A percentile compares a stretch with the other conserved stretches of the same genome.
phyloP scores from a whole-genome alignment of 2,888 invertebrate species.

The Himalopsyche anomala region DNA sequence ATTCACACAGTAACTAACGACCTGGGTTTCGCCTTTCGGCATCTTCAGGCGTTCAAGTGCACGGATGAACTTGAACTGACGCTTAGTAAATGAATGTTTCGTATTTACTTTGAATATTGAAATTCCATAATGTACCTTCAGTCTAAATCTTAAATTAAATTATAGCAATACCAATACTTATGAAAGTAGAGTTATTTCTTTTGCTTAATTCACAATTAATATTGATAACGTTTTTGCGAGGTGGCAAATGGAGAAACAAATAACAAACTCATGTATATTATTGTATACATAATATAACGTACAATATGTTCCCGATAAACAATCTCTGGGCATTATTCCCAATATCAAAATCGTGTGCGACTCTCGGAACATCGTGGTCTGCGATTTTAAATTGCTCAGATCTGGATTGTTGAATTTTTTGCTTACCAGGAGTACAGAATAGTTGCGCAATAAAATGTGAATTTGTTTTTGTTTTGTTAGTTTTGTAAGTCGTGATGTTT shows the following conservation, averaged over 20 bases:
- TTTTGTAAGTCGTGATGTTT: constrained; percentile 17
- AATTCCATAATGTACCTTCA: too few species aligned
- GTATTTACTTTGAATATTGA: too few species aligned
- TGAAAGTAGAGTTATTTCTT: too few species aligned
- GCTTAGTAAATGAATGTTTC: too few species aligned
- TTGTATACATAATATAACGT: too few species aligned
- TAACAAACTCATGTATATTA: too few species aligned
- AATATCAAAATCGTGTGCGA: constrained; percentile 64
- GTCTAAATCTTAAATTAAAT: too few species aligned
- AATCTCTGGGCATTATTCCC: constrained; percentile 56
- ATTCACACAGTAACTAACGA: neutral
- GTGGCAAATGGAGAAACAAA: too few species aligned
- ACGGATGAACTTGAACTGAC: too few species aligned
- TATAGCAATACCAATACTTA: too few species aligned
- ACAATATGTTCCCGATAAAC: constrained; percentile 53
- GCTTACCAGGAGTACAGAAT: constrained; percentile 2
- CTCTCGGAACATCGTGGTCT: constrained; percentile 54
- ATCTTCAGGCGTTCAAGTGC: neutral
- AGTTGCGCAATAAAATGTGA: constrained; percentile 4
- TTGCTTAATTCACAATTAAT: too few species aligned
- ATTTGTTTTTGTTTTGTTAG: constrained; percentile 12
- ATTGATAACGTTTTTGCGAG: too few species aligned
- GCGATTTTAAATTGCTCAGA: constrained; percentile 63
- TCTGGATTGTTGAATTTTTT: constrained; percentile 60
- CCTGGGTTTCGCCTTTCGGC: neutral